Evolutionary conservation across 2,888 invertebrate genomes (phyloP).

Genomic region (Acanthoscelides obtectus): DNA sequence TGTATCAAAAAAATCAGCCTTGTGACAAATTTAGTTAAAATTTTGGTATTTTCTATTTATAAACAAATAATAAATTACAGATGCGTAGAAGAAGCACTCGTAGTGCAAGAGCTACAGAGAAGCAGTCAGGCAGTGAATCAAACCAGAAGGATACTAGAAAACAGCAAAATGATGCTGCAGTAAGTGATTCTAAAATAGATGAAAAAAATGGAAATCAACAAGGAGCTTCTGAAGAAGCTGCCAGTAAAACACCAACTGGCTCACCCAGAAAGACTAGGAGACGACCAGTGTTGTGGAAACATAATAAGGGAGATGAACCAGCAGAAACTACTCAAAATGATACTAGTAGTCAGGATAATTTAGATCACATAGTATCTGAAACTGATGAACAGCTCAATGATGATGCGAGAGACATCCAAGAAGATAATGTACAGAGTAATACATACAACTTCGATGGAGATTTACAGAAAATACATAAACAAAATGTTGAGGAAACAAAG

Average conservation of each 20-base stretch:
- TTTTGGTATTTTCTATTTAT: too few relatives aligned
- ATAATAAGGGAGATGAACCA: neutral
- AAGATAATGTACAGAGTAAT: slow-evolving; percentile 7
- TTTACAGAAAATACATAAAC: slow-evolving; percentile 8
- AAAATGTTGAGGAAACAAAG: slow-evolving; percentile 25
- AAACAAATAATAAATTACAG: neutral
- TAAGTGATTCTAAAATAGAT: neutral
- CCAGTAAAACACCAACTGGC: neutral
- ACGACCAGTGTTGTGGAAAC: neutral
- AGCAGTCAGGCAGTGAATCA: neutral
- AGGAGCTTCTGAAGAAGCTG: neutral
- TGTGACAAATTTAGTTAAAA: too few relatives aligned
- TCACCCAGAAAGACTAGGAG: neutral
- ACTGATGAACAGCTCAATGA: neutral
- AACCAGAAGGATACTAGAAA: neutral
- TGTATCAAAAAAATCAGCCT: too few relatives aligned
- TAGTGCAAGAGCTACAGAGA: neutral
- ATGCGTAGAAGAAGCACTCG: neutral
- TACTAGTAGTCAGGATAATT: neutral
- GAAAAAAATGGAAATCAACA: slow-evolving; percentile 2
- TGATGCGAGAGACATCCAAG: neutral
- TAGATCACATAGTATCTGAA: neutral
- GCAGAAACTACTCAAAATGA: neutral
- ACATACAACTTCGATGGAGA: slow-evolving; percentile 9
- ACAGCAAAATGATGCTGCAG: slow-evolving; percentile 14